These are phyloP conservation scores for Cerastoderma edule DNA, from an alignment of 2,888 invertebrate species.

Conservation along the genomic window DNA sequence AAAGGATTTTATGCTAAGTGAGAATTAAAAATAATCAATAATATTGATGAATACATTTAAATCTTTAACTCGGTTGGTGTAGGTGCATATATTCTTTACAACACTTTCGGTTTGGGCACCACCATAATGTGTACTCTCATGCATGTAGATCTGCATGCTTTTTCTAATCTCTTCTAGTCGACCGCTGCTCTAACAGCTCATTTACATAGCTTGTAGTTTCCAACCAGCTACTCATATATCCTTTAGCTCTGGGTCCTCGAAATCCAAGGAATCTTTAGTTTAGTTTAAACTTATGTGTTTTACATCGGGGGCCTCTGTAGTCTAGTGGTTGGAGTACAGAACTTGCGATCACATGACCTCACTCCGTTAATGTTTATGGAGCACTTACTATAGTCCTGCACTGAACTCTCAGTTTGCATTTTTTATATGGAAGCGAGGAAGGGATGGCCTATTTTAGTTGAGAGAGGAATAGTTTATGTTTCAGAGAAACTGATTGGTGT, in stretches of 20 bases:
- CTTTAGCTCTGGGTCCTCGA: too few relatives aligned
- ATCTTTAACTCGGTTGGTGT: slow-evolving; percentile 9
- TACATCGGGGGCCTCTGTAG: not conserved
- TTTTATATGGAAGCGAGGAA: too few relatives aligned
- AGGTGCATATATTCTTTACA: not conserved
- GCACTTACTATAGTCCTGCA: too few relatives aligned
- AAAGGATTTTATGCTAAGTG: too few relatives aligned
- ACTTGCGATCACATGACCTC: too few relatives aligned
- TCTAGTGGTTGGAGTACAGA: not conserved
- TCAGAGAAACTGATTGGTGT: too few relatives aligned
- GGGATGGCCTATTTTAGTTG: too few relatives aligned
- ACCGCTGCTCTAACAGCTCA: slow-evolving; percentile 18
- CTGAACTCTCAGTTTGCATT: too few relatives aligned
- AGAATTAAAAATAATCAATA: not conserved
- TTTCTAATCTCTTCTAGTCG: not conserved
- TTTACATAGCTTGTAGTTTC: slow-evolving; percentile 24
- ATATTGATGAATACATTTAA: slow-evolving; percentile 24
- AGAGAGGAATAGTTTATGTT: too few relatives aligned
- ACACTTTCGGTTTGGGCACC: not conserved
- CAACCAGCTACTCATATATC: not conserved
- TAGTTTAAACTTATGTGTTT: not conserved
- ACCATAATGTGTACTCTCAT: not conserved
- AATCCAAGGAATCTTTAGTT: not conserved
- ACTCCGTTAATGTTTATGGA: too few relatives aligned
- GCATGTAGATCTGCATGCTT: slow-evolving; percentile 27